A percentile compares a stretch with the other conserved stretches of the same genome.
These are phyloP conservation scores for Dioctria linearis DNA, from an alignment of 2,888 invertebrate genomes.

Conservation along the genomic window DNA sequence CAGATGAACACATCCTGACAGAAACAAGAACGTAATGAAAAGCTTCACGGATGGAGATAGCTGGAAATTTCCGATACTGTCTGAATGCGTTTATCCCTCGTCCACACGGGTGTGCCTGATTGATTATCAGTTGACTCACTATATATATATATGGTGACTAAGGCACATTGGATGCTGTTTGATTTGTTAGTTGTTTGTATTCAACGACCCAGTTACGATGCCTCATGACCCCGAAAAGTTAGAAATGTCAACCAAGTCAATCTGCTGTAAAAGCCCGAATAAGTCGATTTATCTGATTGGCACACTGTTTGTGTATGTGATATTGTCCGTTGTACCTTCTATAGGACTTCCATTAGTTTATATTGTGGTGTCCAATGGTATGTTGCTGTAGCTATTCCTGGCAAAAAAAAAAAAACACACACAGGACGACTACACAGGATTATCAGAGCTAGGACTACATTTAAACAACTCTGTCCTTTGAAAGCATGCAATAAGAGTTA, in stretches of 20 bases:
- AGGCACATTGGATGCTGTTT: too few relatives aligned
- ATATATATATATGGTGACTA: too few relatives aligned
- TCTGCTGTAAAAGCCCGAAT: not conserved
- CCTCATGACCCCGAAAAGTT: not conserved
- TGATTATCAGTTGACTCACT: conserved; percentile 8
- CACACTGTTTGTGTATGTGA: not conserved
- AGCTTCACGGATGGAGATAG: not conserved
- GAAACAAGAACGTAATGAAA: conserved; percentile 22
- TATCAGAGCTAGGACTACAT: not conserved
- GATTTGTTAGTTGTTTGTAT: too few relatives aligned
- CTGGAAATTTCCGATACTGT: not conserved
- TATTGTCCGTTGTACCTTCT: not conserved
- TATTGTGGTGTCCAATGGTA: not conserved
- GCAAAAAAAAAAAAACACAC: too few relatives aligned
- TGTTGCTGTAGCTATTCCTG: not conserved
- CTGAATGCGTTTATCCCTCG: conserved; percentile 1
- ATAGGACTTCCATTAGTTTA: not conserved
- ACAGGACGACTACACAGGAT: too few relatives aligned
- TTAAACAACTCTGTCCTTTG: not conserved
- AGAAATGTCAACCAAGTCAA: not conserved
- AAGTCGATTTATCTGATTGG: not conserved
- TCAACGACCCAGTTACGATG: not conserved
- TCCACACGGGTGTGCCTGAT: conserved; percentile 8
- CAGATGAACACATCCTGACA: conserved; percentile 25
- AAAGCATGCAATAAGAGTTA: not conserved